Base-by-base conservation (phyloP, 2,888 invertebrate genomes). In the Clistopyga incitator region DNA sequence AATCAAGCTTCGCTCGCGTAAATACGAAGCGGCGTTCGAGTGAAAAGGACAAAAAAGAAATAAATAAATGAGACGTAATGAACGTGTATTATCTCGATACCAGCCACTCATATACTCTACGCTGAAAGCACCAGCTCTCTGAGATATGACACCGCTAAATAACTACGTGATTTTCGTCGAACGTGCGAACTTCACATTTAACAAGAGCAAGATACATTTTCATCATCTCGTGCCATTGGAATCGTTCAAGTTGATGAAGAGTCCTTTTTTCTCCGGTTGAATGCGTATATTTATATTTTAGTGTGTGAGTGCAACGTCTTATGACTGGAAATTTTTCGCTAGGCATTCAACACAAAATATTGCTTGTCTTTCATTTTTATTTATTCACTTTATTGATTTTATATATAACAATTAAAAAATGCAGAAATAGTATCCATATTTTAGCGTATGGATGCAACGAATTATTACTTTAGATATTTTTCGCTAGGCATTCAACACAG, bases 1-100 rank as follows among this genome's bases (percentile, higher is more conserved):
- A 84, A 85, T 82, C 81, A 61, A 84, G 80, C 77, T 78, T 78
- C 74, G 68, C 59, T 64, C 45, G 47, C 47, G 70, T 42, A 54
- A 42, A 52, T 71, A 71, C 45, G 45, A 23, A 54, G 23, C 29
- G 10, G 4, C 11, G 6, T 68, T 20, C 10, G 52, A 34, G 38
- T 34, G 70, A 45, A 71, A 76, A 61, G 38, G 20, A 38, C 8
- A 38, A 10, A 38, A 38, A 8, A 10, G 10, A 38, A n/a, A n/a
- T n/a, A n/a, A n/a, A n/a, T n/a, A n/a, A n/a, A 38, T 10, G 10
- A 70, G 52, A 50, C 61, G 64, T 84, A 84, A 84, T 84, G 84
- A 84, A 84, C 84, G 78, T 78, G 81, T 65, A 84, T 84, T 84
- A 84, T 75, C 78, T 59, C 79, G 61, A 79, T 76, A 79, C 82